phyloP scores from a whole-genome alignment of 64 coral and sea anemone genomes.

The Dendrophyllia cribrosa region DNA sequence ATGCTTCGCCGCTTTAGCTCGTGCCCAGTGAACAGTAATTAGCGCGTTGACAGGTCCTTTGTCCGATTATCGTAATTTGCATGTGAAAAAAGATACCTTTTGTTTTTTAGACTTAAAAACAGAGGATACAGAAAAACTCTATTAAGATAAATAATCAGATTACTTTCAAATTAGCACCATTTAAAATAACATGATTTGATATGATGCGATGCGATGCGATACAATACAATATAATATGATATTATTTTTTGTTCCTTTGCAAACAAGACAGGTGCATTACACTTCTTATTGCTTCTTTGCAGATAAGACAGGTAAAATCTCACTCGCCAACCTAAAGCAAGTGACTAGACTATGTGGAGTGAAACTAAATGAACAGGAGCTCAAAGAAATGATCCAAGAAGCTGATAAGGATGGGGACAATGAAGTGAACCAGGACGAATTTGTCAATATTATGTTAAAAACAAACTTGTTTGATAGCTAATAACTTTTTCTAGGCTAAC shows the following conservation, averaged over 20 bases:
- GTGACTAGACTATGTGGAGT: conserved; percentile 81
- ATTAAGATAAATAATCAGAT: too few species aligned
- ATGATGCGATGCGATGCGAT: too few species aligned
- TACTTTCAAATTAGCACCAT: too few species aligned
- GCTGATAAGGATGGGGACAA: conserved; percentile 94
- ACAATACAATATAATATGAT: too few species aligned
- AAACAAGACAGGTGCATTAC: conserved; percentile 73
- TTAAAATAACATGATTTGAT: too few species aligned
- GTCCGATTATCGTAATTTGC: too few species aligned
- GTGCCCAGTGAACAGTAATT: too few species aligned
- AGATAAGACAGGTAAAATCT: conserved; percentile 93
- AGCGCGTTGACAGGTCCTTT: too few species aligned
- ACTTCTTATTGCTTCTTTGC: background rate
- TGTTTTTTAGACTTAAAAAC: too few species aligned
- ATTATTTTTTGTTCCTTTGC: background rate
- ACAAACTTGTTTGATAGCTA: conserved; percentile 84
- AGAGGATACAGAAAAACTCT: too few species aligned
- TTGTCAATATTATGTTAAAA: conserved; percentile 94
- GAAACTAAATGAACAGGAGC: conserved; percentile 93
- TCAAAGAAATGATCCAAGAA: conserved; percentile 97
- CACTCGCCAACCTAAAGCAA: conserved; percentile 75
- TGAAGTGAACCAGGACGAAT: conserved; percentile 87
- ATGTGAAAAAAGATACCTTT: too few species aligned
- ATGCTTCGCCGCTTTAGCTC: too few species aligned
- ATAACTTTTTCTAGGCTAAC: background rate